These are phyloP conservation scores for Drosophila imparisetae DNA, from an alignment of 2,888 invertebrate species.

Conservation along the genomic window DNA sequence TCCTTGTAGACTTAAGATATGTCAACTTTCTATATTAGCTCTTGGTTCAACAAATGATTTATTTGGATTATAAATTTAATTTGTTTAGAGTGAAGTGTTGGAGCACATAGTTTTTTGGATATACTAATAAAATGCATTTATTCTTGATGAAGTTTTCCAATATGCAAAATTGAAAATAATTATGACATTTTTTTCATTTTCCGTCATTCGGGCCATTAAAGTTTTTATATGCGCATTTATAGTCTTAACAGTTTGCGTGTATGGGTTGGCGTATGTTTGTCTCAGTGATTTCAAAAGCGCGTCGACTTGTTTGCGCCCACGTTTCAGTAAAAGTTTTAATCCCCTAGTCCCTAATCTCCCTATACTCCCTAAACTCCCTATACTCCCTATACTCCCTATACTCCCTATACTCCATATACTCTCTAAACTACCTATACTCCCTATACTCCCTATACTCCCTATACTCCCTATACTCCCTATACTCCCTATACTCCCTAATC, in stretches of 20 bases:
- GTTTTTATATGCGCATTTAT: conserved; percentile 48
- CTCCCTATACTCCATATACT: no score
- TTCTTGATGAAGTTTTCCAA: neutral
- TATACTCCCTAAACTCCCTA: no score
- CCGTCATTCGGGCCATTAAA: conserved; percentile 40
- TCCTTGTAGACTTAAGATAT: neutral
- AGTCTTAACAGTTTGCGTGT: conserved; percentile 8
- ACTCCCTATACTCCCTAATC: no score
- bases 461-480: no score
- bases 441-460: no score
- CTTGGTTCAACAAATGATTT: neutral
- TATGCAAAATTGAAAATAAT: conserved; percentile 25
- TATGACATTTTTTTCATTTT: conserved; percentile 36
- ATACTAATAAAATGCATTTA: neutral
- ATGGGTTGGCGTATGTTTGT: conserved; percentile 7
- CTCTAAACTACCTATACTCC: no score
- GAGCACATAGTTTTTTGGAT: neutral
- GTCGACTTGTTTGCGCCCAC: conserved; percentile 44
- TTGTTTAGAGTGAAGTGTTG: neutral
- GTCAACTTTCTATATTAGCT: neutral
- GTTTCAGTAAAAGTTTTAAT: conserved; percentile 10
- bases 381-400: no score
- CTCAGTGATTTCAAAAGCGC: conserved; percentile 34
- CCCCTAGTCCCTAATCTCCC: no score
- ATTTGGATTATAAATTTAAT: neutral